Conservation (phyloP, 2,888 invertebrate species). For the Callyntrura sp. region DNA sequence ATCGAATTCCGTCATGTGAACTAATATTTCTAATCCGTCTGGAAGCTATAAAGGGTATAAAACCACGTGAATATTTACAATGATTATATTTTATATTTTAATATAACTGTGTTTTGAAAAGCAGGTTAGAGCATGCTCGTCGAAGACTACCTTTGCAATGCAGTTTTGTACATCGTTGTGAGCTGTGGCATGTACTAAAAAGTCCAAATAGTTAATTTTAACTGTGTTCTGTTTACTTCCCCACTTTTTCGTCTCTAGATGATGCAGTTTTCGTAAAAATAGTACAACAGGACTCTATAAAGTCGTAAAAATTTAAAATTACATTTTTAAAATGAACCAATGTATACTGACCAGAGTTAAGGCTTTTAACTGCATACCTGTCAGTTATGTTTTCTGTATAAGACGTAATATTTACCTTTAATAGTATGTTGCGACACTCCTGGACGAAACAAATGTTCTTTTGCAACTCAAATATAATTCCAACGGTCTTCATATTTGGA, state of each 20-base stretch:
- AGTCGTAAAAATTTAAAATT: constrained; percentile 23
- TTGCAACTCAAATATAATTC: constrained; percentile 77
- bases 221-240: constrained; percentile 78
- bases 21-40: constrained; percentile 80
- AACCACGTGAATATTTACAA: not conserved
- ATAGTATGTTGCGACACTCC: constrained; percentile 80
- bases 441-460: constrained; percentile 77
- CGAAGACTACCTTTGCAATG: constrained; percentile 80
- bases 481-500: constrained; percentile 79
- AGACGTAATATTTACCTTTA: no score
- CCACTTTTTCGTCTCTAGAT: constrained; percentile 81
- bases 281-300: constrained; percentile 73
- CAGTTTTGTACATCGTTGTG: constrained; percentile 80
- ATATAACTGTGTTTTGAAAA: no score
- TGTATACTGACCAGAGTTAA: no score
- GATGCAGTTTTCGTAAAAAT: constrained; percentile 80
- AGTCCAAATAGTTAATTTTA: constrained; percentile 79
- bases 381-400: no score
- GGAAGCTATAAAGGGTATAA: constrained; percentile 71
- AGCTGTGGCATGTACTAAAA: constrained; percentile 79
- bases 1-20: constrained; percentile 73
- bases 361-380: no score
- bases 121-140: no score
- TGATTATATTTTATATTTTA: not conserved
- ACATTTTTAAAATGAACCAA: no score